These are phyloP conservation scores for Tenthredo mesomela DNA, from an alignment of 2,888 invertebrate species.

Conservation along the genomic window DNA sequence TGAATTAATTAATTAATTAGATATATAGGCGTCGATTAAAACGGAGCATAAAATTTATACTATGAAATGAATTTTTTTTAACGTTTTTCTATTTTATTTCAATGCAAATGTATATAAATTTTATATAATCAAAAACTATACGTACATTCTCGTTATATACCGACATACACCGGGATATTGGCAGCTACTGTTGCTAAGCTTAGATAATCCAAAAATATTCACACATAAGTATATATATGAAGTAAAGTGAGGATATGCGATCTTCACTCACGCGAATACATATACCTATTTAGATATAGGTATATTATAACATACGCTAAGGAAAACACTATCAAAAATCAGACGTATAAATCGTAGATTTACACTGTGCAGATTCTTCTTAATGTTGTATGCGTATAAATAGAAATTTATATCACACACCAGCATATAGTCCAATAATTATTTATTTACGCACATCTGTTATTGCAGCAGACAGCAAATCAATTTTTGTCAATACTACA, in stretches of 20 bases:
- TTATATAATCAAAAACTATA: slow-evolving; percentile 3
- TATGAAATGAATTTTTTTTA: background rate
- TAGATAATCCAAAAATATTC: slow-evolving; percentile 22
- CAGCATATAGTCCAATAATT: slow-evolving; percentile 60
- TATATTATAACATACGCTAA: background rate
- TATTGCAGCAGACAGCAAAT: background rate
- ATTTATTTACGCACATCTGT: background rate
- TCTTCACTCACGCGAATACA: background rate
- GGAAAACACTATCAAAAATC: slow-evolving; percentile 11
- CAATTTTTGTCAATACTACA: background rate
- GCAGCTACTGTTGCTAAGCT: slow-evolving; percentile 28
- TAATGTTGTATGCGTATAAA: slow-evolving; percentile 65
- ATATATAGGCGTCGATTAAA: background rate
- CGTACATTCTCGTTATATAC: background rate
- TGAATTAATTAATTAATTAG: no score
- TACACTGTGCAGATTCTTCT: background rate
- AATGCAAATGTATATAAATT: background rate
- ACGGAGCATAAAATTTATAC: background rate
- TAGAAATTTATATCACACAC: slow-evolving; percentile 69
- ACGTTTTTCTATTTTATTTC: background rate
- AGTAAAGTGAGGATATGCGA: slow-evolving; percentile 12
- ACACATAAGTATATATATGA: background rate
- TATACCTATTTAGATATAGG: background rate
- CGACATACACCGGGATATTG: slow-evolving; percentile 16
- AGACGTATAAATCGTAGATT: slow-evolving; percentile 18